These are phyloP conservation scores for Sicus ferrugineus DNA, from an alignment of 2,888 invertebrate species.

Conservation along the genomic window DNA sequence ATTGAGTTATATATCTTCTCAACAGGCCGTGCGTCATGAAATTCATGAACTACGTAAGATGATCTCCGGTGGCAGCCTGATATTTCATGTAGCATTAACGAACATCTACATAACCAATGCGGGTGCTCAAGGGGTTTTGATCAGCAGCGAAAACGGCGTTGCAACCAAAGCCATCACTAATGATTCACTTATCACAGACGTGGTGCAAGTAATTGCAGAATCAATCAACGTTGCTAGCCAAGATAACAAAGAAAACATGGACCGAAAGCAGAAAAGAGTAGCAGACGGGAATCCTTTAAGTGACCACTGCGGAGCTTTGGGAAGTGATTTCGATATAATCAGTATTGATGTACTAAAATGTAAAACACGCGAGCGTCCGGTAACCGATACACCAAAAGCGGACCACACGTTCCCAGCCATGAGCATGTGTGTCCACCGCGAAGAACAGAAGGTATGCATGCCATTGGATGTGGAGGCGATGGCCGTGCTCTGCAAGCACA, in stretches of 20 bases:
- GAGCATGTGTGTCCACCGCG: slow-evolving; percentile 51
- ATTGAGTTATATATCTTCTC: neutral
- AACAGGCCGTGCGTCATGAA: slow-evolving; percentile 69
- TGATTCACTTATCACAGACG: slow-evolving; percentile 51
- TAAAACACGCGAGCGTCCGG: slow-evolving; percentile 54
- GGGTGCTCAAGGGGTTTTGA: slow-evolving; percentile 49
- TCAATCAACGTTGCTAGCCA: slow-evolving; percentile 36
- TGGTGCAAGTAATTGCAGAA: slow-evolving; percentile 46
- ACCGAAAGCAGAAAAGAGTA: slow-evolving; percentile 35
- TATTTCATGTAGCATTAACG: slow-evolving; percentile 74
- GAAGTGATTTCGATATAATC: slow-evolving; percentile 58
- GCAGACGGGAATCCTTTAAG: slow-evolving; percentile 30
- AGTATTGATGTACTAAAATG: slow-evolving; percentile 58
- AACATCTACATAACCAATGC: slow-evolving; percentile 72
- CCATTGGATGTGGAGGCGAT: slow-evolving; percentile 75
- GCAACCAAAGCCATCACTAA: slow-evolving; percentile 43
- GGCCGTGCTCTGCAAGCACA: slow-evolving; percentile 74
- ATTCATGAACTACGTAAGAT: slow-evolving; percentile 73
- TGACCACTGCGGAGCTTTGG: slow-evolving; percentile 46
- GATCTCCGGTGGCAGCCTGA: slow-evolving; percentile 77
- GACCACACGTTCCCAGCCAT: slow-evolving; percentile 44
- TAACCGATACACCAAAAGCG: slow-evolving; percentile 34
- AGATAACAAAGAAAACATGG: slow-evolving; percentile 41
- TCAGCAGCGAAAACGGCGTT: slow-evolving; percentile 14
- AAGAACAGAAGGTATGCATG: slow-evolving; percentile 63